Evolutionary conservation across 2,113 vertebrate species (phyloP), one percentile per base, ranked within the genome.

Genomic region (Barbus barbus): DNA sequence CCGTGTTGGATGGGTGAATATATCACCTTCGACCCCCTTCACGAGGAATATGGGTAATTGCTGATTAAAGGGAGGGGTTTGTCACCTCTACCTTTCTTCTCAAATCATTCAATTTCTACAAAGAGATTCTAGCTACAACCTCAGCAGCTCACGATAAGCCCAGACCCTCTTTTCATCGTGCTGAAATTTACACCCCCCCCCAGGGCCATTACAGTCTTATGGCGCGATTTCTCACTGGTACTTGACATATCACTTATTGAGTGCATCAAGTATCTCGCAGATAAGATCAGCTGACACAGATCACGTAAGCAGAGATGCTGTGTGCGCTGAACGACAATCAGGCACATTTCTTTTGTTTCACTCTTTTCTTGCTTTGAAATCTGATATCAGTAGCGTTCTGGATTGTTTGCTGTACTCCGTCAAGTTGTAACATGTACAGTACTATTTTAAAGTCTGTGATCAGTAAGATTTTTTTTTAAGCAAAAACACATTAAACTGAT

Each of bases 171-270:
- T 78, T 85, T 8, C 0, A 38, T 51, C 48, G 9, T 44, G 69
- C 82, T 83, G 46, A 83, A 83, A 92, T 90, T 81, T 90, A 91
- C 87, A 28, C 31, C 22, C 53, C 22, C 53, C 48, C 84, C 75
- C 81, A 48, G 86, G 84, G 84, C 83, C 78, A 78, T 89, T 84
- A 84, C 6, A n/a, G 77, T 48, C 33, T 88, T 85, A 89, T 88
- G 22, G 65, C 12, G 72, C 36, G 44, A 87, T 90, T 87, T 89
- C 41, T 90, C 85, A 83, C 33, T 82, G 69, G 71, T 33, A 85
- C 84, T 76, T 86, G 88, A 90, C 80, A 74, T 48, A 71, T 82
- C 75, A 75, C 84, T 78, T n/a, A 71, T 63, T 75, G 61, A 41
- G 79, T 74, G 85, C 73, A 88, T 83, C 61, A 77, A 31, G 51